Evolutionary conservation across 2,113 vertebrate species (phyloP), one percentile per base, ranked within the genome.

Genomic region (Rhinopomastus cyanomelas): DNA sequence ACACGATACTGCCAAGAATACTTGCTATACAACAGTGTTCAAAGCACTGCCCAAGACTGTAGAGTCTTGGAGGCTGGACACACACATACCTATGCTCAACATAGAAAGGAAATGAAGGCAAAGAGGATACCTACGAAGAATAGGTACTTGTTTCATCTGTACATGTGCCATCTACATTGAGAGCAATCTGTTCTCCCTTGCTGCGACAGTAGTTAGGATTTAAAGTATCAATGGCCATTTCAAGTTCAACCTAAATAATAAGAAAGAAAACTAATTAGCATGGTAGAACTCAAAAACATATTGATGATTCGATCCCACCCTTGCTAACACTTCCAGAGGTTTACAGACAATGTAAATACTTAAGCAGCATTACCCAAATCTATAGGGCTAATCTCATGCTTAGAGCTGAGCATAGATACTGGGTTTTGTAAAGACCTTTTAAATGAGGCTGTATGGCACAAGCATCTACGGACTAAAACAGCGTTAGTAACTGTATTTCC

Each of bases 151-250:
- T 98, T 90, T 99, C 99, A 3, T 99, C 99, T 2, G 97, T 95
- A 6, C 97, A 95, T 0, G 98, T 97, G 26, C 99, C 99, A 3
- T 99, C 99, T 68, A 99, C 99, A 1, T 99, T 99, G 84, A 99
- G 97, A 2, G 99, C 99, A 0, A 99, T 99, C 96, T 99, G 99
- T 74, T 99, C 99, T 84, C 99, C 99, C 97, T 99, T 99, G 96
- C 99, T 99, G 89, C 98, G 98, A 87, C 99, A 99, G 90, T 99
- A 99, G 96, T 99, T 99, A 16, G 99, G 98, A 83, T 98, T 99
- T 96, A 97, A 91, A 26, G 98, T 98, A 93, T 99, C 97, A 30
- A 99, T 98, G 68, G 98, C 98, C 97, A 99, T 98, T 93, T 99
- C 99, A 3, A 98, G 95, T 73, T 98, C 98, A 81, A 99, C 98